phyloP scores from a whole-genome alignment of 2,888 invertebrate genomes.

The Mechanitis messenoides region DNA sequence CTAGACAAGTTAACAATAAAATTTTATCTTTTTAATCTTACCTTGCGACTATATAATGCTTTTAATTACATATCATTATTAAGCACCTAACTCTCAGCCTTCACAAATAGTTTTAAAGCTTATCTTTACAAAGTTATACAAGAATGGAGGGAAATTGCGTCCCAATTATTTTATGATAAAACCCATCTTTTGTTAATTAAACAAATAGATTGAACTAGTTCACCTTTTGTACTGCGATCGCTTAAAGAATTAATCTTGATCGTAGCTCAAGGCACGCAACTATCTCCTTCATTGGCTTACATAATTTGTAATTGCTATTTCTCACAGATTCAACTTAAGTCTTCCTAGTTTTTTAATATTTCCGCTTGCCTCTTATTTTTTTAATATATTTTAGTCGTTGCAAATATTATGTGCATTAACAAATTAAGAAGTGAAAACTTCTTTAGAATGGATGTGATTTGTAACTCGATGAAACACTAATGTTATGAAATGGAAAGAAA shows the following conservation, averaged over 20 bases:
- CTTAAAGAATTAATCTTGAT: constrained; percentile 38
- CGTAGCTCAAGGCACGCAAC: constrained; percentile 50
- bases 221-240: constrained; percentile 38
- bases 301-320: constrained; percentile 66
- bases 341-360: constrained; percentile 60
- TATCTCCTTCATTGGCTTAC: constrained; percentile 60
- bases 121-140: constrained; percentile 16
- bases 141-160: constrained; percentile 24
- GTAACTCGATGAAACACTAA: too few relatives aligned
- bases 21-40: neutral
- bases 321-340: constrained; percentile 57
- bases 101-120: constrained; percentile 13
- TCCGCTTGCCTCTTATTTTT: constrained; percentile 38
- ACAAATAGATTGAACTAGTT: constrained; percentile 32
- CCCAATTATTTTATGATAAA: constrained; percentile 12
- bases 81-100: constrained; percentile 11
- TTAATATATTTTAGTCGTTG: neutral
- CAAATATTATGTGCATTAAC: too few relatives aligned
- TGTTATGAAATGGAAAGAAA: too few relatives aligned
- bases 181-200: constrained; percentile 48
- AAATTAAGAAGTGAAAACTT: too few relatives aligned
- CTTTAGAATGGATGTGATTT: too few relatives aligned
- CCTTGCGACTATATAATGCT: constrained; percentile 1
- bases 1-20: too few relatives aligned
- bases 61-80: neutral